These are phyloP conservation scores for Morone chrysops DNA, from an alignment of 2,113 vertebrate genomes.

Conservation along the genomic window DNA sequence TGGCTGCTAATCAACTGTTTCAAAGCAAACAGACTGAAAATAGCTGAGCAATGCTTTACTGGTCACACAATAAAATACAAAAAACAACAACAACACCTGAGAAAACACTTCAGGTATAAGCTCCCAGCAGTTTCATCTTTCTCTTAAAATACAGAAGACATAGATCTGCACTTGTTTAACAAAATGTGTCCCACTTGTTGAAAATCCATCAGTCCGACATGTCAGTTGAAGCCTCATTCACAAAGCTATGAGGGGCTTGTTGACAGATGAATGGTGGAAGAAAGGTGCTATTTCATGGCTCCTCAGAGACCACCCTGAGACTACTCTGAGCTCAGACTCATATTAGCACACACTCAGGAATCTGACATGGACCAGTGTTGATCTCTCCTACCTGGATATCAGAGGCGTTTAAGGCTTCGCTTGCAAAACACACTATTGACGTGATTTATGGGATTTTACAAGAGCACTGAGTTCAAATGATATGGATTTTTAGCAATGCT, in stretches of 20 bases:
- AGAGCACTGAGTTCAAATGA: neutral
- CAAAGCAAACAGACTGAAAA: constrained; percentile 19
- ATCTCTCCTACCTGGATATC: neutral
- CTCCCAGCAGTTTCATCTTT: neutral
- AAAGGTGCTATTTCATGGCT: neutral
- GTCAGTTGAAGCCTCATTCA: neutral
- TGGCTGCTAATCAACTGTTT: neutral
- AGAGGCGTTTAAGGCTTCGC: neutral
- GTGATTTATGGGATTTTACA: neutral
- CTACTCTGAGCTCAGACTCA: neutral
- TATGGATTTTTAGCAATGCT: neutral
- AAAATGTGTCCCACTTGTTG: constrained; percentile 5
- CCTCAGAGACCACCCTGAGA: neutral
- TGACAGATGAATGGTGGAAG: constrained; percentile 10
- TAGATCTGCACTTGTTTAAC: constrained; percentile 40
- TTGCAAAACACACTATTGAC: neutral
- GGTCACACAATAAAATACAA: neutral
- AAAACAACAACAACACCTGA: neutral
- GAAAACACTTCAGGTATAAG: neutral
- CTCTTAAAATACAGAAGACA: constrained; percentile 9
- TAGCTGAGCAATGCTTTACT: constrained; percentile 1
- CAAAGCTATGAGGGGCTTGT: neutral
- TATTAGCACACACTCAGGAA: neutral
- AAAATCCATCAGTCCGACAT: constrained; percentile 29
- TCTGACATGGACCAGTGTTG: neutral